Percentiles rank a stretch among this genome's conserved stretches.
These are phyloP conservation scores for Leptarthrus brevirostris DNA, from an alignment of 2,888 invertebrate species.

Conservation along the genomic window DNA sequence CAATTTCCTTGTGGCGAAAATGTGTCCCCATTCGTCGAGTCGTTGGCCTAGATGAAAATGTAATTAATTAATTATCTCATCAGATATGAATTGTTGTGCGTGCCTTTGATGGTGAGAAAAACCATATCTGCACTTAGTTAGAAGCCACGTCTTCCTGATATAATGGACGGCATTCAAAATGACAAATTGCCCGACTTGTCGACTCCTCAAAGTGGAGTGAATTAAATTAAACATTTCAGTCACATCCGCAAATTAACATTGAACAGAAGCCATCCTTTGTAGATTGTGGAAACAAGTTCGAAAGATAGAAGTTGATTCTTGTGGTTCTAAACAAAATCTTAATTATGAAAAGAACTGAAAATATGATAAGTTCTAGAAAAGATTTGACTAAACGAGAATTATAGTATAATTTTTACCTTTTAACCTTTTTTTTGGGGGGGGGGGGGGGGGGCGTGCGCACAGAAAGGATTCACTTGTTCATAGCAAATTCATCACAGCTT, in stretches of 20 bases:
- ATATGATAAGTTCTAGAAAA: no score
- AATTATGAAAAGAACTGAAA: no score
- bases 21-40: not conserved
- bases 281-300: no score
- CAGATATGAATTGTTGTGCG: slow-evolving; percentile 39
- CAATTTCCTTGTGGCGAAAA: not conserved
- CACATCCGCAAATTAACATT: not conserved
- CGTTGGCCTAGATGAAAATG: slow-evolving; percentile 10
- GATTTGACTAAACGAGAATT: no score
- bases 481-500: no score
- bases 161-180: slow-evolving; percentile 44
- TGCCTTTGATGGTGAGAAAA: slow-evolving; percentile 22
- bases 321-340: no score
- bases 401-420: no score
- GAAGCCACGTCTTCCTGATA: slow-evolving; percentile 7
- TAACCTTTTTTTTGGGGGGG: no score
- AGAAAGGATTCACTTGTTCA: no score
- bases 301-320: no score
- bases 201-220: slow-evolving; percentile 21
- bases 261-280: not conserved
- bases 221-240: slow-evolving; percentile 46
- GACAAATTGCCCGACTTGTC: slow-evolving; percentile 39
- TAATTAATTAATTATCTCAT: slow-evolving; percentile 46
- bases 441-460: no score
- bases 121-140: slow-evolving; percentile 36